Percentiles rank a stretch among this genome's conserved stretches.
These are phyloP conservation scores for Dolichopus griseipennis DNA, from an alignment of 2,888 invertebrate species.

Conservation along the genomic window DNA sequence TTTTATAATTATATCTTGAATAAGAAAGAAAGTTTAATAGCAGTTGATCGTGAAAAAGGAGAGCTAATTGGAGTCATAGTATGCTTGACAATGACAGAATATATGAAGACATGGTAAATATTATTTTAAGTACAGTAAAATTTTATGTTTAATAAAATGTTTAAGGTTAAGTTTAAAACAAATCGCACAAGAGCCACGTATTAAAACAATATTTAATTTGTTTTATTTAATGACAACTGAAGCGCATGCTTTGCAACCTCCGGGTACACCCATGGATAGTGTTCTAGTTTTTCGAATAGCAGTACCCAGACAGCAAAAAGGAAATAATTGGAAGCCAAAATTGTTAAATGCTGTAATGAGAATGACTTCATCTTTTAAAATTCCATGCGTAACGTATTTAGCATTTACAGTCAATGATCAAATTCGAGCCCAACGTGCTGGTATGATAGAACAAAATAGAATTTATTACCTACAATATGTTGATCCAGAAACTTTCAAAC, in stretches of 20 bases:
- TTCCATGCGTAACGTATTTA: not conserved
- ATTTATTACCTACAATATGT: not conserved
- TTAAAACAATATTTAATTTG: too few species aligned
- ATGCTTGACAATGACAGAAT: not conserved
- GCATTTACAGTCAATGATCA: not conserved
- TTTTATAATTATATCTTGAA: too few species aligned
- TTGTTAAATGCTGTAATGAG: not conserved
- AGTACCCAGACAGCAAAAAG: not conserved
- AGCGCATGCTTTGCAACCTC: too few species aligned
- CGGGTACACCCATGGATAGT: not conserved
- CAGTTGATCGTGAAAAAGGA: not conserved
- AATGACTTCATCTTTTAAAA: not conserved
- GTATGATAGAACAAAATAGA: slow-evolving; percentile 1
- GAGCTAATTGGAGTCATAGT: not conserved
- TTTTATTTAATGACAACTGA: too few species aligned
- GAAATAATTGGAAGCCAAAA: not conserved
- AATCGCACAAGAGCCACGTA: too few species aligned
- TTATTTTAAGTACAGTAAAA: not conserved
- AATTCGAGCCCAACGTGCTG: not conserved
- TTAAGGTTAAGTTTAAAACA: not conserved
- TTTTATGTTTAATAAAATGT: not conserved
- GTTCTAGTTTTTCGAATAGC: not conserved
- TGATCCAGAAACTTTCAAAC: not conserved
- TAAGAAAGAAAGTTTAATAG: not conserved
- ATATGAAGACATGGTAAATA: not conserved